These are phyloP conservation scores for Pollenia angustigena DNA, from an alignment of 2,888 invertebrate genomes.

Conservation along the genomic window DNA sequence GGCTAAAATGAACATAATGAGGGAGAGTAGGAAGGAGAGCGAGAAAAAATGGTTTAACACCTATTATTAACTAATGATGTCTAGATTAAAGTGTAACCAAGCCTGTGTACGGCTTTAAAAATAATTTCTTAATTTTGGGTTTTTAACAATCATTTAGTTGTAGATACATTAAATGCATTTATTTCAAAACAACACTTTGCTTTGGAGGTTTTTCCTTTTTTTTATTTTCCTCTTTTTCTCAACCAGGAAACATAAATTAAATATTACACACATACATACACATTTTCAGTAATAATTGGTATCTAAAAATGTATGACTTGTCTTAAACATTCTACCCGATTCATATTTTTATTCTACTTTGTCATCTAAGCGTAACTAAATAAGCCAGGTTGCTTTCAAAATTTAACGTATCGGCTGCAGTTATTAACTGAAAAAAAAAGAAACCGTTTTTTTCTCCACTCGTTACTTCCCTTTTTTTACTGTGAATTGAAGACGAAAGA, in stretches of 20 bases:
- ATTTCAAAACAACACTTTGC: not conserved
- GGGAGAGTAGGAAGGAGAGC: not conserved
- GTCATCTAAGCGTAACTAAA: slow-evolving; percentile 84
- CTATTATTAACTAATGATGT: slow-evolving; percentile 62
- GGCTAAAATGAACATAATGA: not conserved
- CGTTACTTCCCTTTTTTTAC: slow-evolving; percentile 57
- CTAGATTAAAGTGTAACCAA: slow-evolving; percentile 71
- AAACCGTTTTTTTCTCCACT: slow-evolving; percentile 40
- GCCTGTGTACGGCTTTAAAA: slow-evolving; percentile 50
- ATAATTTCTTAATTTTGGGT: slow-evolving; percentile 57
- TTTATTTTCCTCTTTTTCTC: not conserved
- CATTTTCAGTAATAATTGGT: not conserved
- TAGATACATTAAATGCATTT: slow-evolving; percentile 48
- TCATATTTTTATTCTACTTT: slow-evolving; percentile 78
- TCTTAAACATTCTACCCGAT: not conserved
- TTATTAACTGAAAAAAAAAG: slow-evolving; percentile 59
- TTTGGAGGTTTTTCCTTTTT: not conserved
- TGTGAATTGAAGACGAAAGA: slow-evolving; percentile 29
- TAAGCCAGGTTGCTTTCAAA: slow-evolving; percentile 78
- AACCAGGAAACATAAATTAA: slow-evolving; percentile 71
- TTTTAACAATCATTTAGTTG: slow-evolving; percentile 56
- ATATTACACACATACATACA: slow-evolving; percentile 40
- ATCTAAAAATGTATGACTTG: slow-evolving; percentile 7
- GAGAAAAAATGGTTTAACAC: slow-evolving; percentile 57
- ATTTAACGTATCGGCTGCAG: slow-evolving; percentile 76